Conservation (phyloP, 2,113 vertebrate species). For the Paralichthys olivaceus region DNA sequence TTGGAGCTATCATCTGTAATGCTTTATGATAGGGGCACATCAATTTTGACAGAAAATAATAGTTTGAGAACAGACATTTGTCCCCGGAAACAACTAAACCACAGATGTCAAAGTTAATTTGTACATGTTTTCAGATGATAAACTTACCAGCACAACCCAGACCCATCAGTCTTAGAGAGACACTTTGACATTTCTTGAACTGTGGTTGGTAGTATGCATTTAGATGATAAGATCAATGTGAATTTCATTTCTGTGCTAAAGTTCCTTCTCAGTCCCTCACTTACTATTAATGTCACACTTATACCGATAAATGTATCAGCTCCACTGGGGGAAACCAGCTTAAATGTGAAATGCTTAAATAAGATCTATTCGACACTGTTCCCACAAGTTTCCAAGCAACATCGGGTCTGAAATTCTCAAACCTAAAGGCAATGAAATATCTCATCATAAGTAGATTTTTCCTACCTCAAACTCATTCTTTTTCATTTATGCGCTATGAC, state of each 20-base stretch:
- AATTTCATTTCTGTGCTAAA: constrained; percentile 10
- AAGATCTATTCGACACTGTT: background rate
- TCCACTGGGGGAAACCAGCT: background rate
- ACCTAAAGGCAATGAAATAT: background rate
- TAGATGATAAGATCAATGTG: constrained; percentile 11
- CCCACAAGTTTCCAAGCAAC: background rate
- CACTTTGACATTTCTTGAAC: constrained; percentile 23
- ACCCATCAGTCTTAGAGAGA: constrained; percentile 1
- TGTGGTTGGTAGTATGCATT: constrained; percentile 15
- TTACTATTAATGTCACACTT: background rate
- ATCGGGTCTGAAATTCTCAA: background rate
- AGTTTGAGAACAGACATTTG: background rate
- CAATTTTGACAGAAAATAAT: background rate
- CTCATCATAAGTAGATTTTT: background rate
- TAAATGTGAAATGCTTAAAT: background rate
- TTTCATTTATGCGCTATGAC: background rate
- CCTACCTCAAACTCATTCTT: background rate
- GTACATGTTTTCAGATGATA: constrained; percentile 1
- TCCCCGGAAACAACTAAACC: background rate
- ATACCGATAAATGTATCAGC: background rate
- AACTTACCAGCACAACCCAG: constrained; percentile 1
- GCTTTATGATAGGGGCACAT: background rate
- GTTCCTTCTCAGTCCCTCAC: background rate
- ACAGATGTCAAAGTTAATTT: background rate
- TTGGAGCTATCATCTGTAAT: background rate